Evolutionary conservation across 2,113 vertebrate species (phyloP), one percentile per base, ranked within the genome.

Genomic region (Amia ocellicauda): DNA sequence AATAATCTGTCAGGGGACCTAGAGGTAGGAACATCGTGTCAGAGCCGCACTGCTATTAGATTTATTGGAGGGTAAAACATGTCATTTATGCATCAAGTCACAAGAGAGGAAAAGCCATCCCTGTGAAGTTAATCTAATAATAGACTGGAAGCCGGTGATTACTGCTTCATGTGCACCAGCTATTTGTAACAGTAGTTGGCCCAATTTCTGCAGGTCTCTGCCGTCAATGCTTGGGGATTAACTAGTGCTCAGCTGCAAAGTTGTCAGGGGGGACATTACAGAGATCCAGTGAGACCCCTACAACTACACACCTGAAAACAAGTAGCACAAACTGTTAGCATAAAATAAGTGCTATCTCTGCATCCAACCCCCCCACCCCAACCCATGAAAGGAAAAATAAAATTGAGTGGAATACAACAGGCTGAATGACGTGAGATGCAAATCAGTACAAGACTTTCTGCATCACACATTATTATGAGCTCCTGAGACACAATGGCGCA

Each of bases 111-210:
- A 85, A 88, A 79, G 77, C 81, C 86, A 84, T 81, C 78, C 79
- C 78, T 81, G 74, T 74, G 80, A 88, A 86, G 84, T 88, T 86
- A 88, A 89, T 88, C 80, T 88, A 88, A 89, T 89, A 88, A 88
- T 82, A 86, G 80, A 83, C 74, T 86, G 75, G 75, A 85, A 89
- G 83, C 75, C 78, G 80, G 82, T 81, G 86, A 88, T 88, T 86
- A 86, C 80, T 61, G 28, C 80, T 89, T 85, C 79, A 83, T 80
- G 80, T 79, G 81, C 75, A 83, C 70, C 66, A 79, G 77, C 72
- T 88, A 80, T 88, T 82, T 83, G 80, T 73, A 83, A 74, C 71
- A 72, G 67, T 79, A 72, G 78, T 73, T 85, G 82, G 82, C 80
- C 80, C 85, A 83, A 85, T 87, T 89, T 75, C 54, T 79, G 69